These are phyloP conservation scores for Ochotona princeps DNA, from an alignment of 2,113 vertebrate species.

Conservation along the genomic window DNA sequence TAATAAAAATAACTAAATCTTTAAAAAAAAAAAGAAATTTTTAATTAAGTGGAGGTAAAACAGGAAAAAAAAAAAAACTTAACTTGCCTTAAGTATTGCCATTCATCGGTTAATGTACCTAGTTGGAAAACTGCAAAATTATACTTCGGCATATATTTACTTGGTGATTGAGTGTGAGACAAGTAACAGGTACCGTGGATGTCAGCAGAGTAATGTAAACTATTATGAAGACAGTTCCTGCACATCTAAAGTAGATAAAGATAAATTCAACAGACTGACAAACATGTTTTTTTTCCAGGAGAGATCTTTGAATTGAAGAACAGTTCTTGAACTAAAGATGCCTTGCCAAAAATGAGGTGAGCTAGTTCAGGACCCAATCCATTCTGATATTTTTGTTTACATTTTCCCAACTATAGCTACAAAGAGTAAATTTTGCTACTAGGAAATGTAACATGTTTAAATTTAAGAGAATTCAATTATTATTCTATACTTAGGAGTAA, in stretches of 20 bases:
- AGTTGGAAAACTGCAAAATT: slow-evolving; percentile 8
- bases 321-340: not conserved
- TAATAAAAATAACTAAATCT: too few relatives aligned
- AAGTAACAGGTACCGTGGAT: not conserved
- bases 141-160: slow-evolving; percentile 28
- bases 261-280: not conserved
- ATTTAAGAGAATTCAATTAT: not conserved
- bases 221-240: slow-evolving; percentile 6
- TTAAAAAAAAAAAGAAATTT: too few relatives aligned
- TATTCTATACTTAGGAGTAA: not conserved
- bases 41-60: not conserved
- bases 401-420: not conserved
- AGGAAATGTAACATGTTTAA: slow-evolving; percentile 36
- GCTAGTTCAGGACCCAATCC: not conserved
- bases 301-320: not conserved
- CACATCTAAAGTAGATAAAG: not conserved
- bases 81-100: not conserved
- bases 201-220: not conserved
- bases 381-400: not conserved
- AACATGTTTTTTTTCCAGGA: not conserved
- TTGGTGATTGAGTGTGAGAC: slow-evolving; percentile 21
- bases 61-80: slow-evolving; percentile 2
- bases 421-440: slow-evolving; percentile 20
- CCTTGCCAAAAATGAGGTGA: not conserved
- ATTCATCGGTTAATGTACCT: not conserved